Conservation (phyloP, 2,113 vertebrate species). For the Pachyramphus minor region DNA sequence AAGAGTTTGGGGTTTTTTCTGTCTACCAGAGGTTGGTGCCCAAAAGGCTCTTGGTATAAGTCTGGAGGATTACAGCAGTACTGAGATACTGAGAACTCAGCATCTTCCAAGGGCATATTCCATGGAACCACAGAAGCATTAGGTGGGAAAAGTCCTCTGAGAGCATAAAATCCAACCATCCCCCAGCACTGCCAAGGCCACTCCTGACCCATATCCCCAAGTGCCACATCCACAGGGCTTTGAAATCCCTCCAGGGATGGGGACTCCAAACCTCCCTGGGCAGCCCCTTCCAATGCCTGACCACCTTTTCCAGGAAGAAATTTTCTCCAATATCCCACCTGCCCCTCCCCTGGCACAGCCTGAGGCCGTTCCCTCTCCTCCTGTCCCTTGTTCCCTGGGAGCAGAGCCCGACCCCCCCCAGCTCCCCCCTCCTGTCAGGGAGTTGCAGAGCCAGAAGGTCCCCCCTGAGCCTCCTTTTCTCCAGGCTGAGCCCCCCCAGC, state of each 20-base stretch:
- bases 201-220: background rate
- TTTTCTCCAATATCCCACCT: fast-evolving
- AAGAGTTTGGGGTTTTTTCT: background rate
- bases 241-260: background rate
- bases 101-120: background rate
- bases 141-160: background rate
- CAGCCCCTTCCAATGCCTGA: background rate
- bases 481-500: background rate
- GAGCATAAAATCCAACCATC: background rate
- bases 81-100: background rate
- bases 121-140: background rate
- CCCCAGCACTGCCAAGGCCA: background rate
- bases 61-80: background rate
- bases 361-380: background rate
- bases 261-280: background rate
- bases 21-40: background rate
- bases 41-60: background rate
- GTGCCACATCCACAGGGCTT: background rate
- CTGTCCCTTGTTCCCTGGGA: background rate
- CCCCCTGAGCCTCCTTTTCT: background rate
- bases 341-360: fast-evolving
- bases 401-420: background rate
- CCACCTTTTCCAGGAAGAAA: background rate
- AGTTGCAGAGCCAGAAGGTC: background rate
- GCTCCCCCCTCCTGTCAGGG: background rate